Evolutionary conservation across 2,797 vertebrate species (phyloP), one percentile per base, ranked within the genome.

Genomic region (Yasuhikotakia modesta): DNA sequence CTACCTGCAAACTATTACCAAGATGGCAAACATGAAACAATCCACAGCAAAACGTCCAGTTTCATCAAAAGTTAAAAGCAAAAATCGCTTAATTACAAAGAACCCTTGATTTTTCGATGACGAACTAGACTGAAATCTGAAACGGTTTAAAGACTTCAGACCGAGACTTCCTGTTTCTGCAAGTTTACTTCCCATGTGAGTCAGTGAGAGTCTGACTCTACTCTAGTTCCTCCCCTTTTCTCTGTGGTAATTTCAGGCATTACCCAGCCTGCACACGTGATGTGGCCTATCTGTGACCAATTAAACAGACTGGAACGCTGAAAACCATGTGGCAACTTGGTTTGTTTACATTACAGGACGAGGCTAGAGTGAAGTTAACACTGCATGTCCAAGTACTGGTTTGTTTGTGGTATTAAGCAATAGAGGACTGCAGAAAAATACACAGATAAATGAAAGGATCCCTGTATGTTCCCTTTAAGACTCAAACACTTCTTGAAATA

Each of bases 111-210:
- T 6, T 39, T 39, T 39, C 35, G 10, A 48, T 48, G 45, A 35
- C 19, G 7, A 61, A 69, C 12, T 22, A 46, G 69, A 68, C 24
- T n/a, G 7, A 19, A 19, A 13, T 68, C 19, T 45, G 21, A 63
- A 65, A 3, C 3, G 5, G 77, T 83, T 52, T 19, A 83, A 81
- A 68, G 39, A 4, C 7, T 75, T 70, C 72, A 58, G 68, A 60
- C 52, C 11, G 21, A 78, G 52, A 35, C 87, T 92, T 93, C 92
- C 91, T 89, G 81, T 80, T 87, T 92, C 85, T 53, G 67, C 7
- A 12, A 82, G 46, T 87, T 73, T 64, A 89, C 90, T 93, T 93
- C 92, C 92, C 88, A 80, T 55, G 72, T 63, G 73, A 87, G 83
- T 73, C 60, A 78, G 45, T 21, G 39, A 81, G 24, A 68, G 66